Percentiles rank a stretch among this genome's conserved stretches.
phyloP scores from a whole-genome alignment of 1,140 invertebrate species.

The Trichonephila clavipes region DNA sequence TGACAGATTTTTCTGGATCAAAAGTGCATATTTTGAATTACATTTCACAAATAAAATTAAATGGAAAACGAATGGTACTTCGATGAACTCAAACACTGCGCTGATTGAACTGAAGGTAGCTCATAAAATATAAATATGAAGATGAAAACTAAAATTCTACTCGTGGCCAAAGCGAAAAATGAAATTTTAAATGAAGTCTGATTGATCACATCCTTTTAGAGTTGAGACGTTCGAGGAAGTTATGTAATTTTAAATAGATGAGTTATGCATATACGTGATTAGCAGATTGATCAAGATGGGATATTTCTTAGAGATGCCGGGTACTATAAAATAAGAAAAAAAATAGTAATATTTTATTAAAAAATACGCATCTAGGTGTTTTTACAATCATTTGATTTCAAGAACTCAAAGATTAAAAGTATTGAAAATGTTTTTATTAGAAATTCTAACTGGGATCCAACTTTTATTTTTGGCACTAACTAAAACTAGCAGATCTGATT shows the following conservation, averaged over 20 bases:
- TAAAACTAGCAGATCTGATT: no score
- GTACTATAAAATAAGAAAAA: no score
- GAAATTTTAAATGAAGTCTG: not conserved
- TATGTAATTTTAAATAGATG: not conserved
- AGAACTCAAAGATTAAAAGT: no score
- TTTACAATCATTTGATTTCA: no score
- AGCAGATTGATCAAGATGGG: not conserved
- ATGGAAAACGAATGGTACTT: not conserved
- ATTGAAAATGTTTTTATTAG: no score
- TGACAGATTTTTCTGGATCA: not conserved
- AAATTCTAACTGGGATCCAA: no score
- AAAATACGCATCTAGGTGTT: no score
- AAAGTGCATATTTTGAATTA: not conserved
- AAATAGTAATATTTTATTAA: no score
- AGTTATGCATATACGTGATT: not conserved
- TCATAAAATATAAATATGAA: not conserved
- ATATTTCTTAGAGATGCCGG: no score
- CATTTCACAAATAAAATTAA: not conserved
- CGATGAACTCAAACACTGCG: not conserved
- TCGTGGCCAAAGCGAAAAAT: not conserved
- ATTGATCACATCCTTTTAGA: conserved; percentile 19
- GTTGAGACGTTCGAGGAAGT: not conserved
- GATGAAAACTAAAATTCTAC: not conserved
- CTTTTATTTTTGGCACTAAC: no score
- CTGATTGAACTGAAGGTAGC: not conserved